phyloP scores from a whole-genome alignment of 2,797 vertebrate genomes.

The Chelonia mydas region DNA sequence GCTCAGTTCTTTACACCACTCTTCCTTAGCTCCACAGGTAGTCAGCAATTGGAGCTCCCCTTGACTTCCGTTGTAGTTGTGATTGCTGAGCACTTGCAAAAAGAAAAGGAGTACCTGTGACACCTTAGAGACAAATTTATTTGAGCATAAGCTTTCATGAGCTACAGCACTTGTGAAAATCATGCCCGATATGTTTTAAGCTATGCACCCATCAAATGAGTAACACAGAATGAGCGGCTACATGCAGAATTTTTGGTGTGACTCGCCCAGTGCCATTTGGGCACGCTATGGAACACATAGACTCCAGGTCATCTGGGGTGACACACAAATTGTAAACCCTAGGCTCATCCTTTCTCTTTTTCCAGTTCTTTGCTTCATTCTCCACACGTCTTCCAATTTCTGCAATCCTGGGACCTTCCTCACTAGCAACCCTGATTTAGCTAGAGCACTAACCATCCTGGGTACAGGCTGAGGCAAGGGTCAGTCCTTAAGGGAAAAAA shows the following conservation, averaged over 20 bases:
- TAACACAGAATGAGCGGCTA: neutral
- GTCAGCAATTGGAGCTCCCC: rapidly evolving
- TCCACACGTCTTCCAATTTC: no score
- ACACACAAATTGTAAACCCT: rapidly evolving
- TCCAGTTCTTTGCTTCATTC: neutral
- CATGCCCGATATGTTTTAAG: rapidly evolving
- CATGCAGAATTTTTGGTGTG: neutral
- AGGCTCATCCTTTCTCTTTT: neutral
- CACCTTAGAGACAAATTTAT: no score
- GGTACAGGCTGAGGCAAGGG: neutral
- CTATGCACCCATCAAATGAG: rapidly evolving
- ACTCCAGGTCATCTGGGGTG: rapidly evolving
- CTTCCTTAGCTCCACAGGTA: neutral
- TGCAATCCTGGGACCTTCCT: no score
- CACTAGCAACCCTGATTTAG: rapidly evolving
- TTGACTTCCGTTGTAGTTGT: rapidly evolving
- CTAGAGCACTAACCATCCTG: neutral
- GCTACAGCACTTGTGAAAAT: neutral
- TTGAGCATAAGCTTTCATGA: no score
- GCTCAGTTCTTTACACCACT: neutral
- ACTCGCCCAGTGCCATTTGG: neutral
- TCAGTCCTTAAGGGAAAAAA: neutral
- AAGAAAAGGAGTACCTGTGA: no score
- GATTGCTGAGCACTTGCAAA: rapidly evolving
- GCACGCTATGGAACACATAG: neutral